A percentile compares a stretch with the other conserved stretches of the same genome.
Evolutionary conservation across 2,113 vertebrate genomes (phyloP).

Genomic region (Rhodinocichla rosea): DNA sequence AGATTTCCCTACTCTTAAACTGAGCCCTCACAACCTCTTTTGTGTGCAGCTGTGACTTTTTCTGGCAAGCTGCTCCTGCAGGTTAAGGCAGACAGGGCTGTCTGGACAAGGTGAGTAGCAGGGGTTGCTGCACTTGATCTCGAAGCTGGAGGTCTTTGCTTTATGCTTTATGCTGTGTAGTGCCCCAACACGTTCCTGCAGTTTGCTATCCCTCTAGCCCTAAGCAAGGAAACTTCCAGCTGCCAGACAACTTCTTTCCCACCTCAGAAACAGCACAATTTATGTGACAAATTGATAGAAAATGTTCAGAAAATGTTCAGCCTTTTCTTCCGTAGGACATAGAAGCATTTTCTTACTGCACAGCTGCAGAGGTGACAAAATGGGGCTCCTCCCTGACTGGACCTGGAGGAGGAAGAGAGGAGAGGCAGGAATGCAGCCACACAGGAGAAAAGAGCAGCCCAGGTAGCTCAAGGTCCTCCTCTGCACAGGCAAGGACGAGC

Average conservation of each 20-base stretch:
- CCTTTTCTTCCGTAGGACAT: background rate
- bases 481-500: background rate
- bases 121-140: background rate
- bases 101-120: background rate
- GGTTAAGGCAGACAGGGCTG: slow-evolving; percentile 13
- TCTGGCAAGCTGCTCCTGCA: background rate
- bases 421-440: background rate
- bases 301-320: background rate
- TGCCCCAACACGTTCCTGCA: slow-evolving; percentile 19
- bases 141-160: background rate
- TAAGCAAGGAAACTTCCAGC: slow-evolving; percentile 23
- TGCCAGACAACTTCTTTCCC: slow-evolving; percentile 16
- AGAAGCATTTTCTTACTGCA: background rate
- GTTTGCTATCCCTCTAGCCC: background rate
- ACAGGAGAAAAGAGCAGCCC: background rate
- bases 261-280: background rate
- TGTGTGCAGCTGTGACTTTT: background rate
- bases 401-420: background rate
- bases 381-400: background rate
- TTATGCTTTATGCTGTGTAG: background rate
- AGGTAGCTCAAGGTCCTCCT: background rate
- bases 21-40: background rate
- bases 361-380: background rate
- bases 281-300: background rate
- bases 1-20: background rate